Conservation (phyloP, 2,888 invertebrate species). For the Pterostichus niger region DNA sequence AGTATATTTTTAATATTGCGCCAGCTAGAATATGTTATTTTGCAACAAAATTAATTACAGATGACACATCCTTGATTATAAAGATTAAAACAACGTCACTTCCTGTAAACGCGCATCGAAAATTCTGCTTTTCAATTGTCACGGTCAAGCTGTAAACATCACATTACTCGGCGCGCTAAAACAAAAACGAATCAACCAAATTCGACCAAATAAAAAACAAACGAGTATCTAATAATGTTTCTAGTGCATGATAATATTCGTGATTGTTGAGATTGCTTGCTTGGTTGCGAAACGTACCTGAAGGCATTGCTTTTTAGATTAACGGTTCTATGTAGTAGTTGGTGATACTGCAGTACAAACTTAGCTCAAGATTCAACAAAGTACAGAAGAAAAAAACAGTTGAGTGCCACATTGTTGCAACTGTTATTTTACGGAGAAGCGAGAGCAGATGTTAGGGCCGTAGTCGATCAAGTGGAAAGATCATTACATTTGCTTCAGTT, state of each 20-base stretch:
- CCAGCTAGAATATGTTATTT: no score
- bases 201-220: slow-evolving; percentile 23
- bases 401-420: slow-evolving; percentile 51
- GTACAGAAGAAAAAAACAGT: slow-evolving; percentile 26
- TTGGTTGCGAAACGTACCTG: slow-evolving; percentile 19
- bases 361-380: background rate
- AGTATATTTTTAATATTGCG: no score
- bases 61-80: slow-evolving; percentile 49
- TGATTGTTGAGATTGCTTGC: slow-evolving; percentile 30
- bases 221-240: slow-evolving; percentile 52
- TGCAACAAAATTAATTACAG: slow-evolving; percentile 15
- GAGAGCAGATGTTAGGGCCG: background rate
- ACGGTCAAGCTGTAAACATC: slow-evolving; percentile 31
- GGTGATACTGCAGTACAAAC: background rate
- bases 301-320: slow-evolving; percentile 41
- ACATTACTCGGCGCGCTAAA: slow-evolving; percentile 4
- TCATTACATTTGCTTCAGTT: no score
- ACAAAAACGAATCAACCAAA: slow-evolving; percentile 32
- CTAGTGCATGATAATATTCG: slow-evolving; percentile 49
- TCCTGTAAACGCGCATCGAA: slow-evolving; percentile 13
- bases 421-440: slow-evolving; percentile 3
- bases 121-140: slow-evolving; percentile 41
- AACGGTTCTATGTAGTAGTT: slow-evolving; percentile 13
- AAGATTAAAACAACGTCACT: slow-evolving; percentile 42
- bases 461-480: background rate